Evolutionary conservation across 2,113 vertebrate species (phyloP), one percentile per base, ranked within the genome.

Genomic region (Passer domesticus): DNA sequence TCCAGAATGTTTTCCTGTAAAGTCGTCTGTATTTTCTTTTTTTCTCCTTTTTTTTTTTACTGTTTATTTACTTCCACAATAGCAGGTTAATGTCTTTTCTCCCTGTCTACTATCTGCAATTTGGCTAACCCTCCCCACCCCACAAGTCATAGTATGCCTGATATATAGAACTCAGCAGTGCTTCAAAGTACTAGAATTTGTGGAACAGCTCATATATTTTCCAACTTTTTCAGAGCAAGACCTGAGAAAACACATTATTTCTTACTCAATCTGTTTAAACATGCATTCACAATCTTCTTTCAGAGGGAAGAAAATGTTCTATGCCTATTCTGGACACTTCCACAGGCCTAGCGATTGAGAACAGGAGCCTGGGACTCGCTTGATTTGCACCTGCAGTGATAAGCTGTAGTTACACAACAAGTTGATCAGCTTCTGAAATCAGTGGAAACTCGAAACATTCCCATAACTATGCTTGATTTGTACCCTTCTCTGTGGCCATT

Each of bases 121-220:
- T 94, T 86, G 76, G 18, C 41, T 56, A 55, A 14, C 9, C 3
- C 10, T 50, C 14, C 23, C 10, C 2, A 4, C 1, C 9, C 39
- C 9, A 16, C 0, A 1, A 44, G 20, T 50, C 20, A 7, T 11
- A 47, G 11, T n/a, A 13, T 58, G 11, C 9, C 35, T n/a, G 15
- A 37, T 64, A 10, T 1, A 15, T 22, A 53, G 37, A 44, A 74
- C 84, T 83, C 22, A 64, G 15, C 17, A 64, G 16, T 33, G n/a
- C n/a, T 81, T 77, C n/a, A 15, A 13, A 86, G 28, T 47, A 44
- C 55, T 62, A 25, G 7, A 69, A 37, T 68, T 50, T 91, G 18
- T 75, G 50, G 12, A 89, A 30, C 19, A 66, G 41, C 46, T 69
- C 4, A 21, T 60, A 24, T 8, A 30, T 80, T 69, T 81, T 59